Evolutionary conservation across 2,888 invertebrate genomes (phyloP).

Genomic region (Drosophila mercatorum): DNA sequence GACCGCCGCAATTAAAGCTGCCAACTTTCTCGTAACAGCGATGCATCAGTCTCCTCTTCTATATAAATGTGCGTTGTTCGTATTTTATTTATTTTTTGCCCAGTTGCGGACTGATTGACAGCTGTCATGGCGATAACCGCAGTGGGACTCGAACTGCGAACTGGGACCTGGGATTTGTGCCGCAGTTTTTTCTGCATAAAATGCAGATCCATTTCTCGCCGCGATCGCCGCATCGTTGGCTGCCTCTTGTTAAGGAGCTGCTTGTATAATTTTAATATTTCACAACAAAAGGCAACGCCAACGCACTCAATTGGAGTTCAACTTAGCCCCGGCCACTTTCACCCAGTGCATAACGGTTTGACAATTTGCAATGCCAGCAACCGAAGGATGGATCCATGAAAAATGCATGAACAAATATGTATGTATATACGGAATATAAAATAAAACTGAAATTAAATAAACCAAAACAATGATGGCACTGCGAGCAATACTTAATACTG

Average conservation of each 20-base stretch:
- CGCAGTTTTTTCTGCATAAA: constrained; percentile 55
- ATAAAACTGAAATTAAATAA: constrained; percentile 25
- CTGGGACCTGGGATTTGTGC: constrained; percentile 31
- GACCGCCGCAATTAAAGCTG: constrained; percentile 62
- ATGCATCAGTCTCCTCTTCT: constrained; percentile 27
- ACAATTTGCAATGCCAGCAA: constrained; percentile 70
- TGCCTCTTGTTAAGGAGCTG: constrained; percentile 53
- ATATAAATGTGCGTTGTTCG: not conserved
- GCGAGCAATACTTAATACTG: constrained; percentile 53
- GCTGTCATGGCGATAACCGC: constrained; percentile 80
- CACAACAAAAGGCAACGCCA: constrained; percentile 75
- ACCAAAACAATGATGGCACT: constrained; percentile 59
- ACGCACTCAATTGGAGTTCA: constrained; percentile 54
- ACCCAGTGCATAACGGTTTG: constrained; percentile 67
- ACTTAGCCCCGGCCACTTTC: constrained; percentile 45
- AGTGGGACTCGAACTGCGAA: constrained; percentile 57
- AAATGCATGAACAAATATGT: constrained; percentile 62
- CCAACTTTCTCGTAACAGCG: constrained; percentile 61
- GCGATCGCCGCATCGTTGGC: constrained; percentile 27
- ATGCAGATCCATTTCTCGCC: constrained; percentile 77
- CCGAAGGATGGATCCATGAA: constrained; percentile 48
- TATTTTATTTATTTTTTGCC: constrained; percentile 16
- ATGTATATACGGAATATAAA: constrained; percentile 15
- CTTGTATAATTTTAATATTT: constrained; percentile 76
- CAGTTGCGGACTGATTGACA: constrained; percentile 65